A percentile compares a stretch with the other conserved stretches of the same genome.
phyloP scores from a whole-genome alignment of 2,797 vertebrate genomes.

The Cheracebus regulus region DNA sequence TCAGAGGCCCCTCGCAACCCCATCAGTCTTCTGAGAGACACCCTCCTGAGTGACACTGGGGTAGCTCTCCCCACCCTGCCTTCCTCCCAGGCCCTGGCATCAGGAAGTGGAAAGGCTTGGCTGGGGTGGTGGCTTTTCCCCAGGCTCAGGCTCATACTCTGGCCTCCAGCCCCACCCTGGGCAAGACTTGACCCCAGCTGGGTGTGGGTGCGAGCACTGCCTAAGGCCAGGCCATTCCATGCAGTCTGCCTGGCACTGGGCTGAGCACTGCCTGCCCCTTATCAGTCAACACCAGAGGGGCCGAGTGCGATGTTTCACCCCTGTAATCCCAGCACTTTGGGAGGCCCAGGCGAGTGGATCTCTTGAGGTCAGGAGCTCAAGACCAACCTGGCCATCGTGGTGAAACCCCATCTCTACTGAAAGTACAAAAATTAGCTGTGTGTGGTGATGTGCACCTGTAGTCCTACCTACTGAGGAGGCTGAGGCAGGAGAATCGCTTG shows the following conservation, averaged over 20 bases:
- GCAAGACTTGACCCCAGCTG: not conserved
- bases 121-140: not conserved
- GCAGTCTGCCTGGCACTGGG: not conserved
- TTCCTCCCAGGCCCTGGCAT: not conserved
- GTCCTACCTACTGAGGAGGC: too few relatives aligned
- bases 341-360: not conserved
- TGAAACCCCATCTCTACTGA: not conserved
- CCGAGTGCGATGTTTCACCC: fast-evolving
- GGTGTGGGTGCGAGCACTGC: not conserved
- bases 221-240: not conserved
- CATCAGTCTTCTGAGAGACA: not conserved
- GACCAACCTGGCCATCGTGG: not conserved
- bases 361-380: not conserved
- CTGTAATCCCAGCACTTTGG: not conserved
- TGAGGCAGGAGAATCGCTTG: too few relatives aligned
- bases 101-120: not conserved
- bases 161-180: not conserved
- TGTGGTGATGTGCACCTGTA: too few relatives aligned
- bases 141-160: not conserved
- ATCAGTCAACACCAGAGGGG: not conserved
- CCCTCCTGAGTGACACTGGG: not conserved
- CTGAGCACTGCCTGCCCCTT: not conserved
- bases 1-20: not conserved
- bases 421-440: too few relatives aligned
- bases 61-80: too few relatives aligned